Percentiles rank a stretch among this genome's conserved stretches.
Conservation (phyloP, 2,888 invertebrate genomes). For the Lutraria lutraria region DNA sequence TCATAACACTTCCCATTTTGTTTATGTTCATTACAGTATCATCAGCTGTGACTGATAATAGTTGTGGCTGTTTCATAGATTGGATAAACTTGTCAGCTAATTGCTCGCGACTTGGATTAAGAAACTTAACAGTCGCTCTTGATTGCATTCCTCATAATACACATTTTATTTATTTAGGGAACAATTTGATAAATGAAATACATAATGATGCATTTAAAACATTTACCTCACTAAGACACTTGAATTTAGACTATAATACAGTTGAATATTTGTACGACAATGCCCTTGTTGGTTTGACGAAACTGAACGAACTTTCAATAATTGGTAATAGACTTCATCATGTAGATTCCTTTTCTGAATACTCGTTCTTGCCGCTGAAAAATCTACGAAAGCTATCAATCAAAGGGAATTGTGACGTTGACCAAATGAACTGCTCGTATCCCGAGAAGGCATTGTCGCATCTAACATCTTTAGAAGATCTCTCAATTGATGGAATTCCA, state of each 20-base stretch:
- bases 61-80: constrained; percentile 14
- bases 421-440: neutral
- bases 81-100: neutral
- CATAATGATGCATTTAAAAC: neutral
- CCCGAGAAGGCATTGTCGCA: constrained; percentile 26
- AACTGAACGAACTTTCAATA: neutral
- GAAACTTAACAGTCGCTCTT: neutral
- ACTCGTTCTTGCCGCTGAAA: constrained; percentile 1
- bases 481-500: constrained; percentile 26
- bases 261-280: constrained; percentile 12
- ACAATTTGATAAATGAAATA: constrained; percentile 16
- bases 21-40: neutral
- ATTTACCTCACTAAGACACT: neutral
- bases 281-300: constrained; percentile 12
- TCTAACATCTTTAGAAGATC: neutral
- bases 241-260: constrained; percentile 9
- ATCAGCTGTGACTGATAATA: neutral
- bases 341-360: neutral
- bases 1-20: neutral
- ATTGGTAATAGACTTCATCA: constrained; percentile 11
- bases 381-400: neutral
- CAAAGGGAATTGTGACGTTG: constrained; percentile 27
- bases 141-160: constrained; percentile 8
- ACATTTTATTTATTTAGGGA: constrained; percentile 1
- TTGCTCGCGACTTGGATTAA: constrained; percentile 2